Base-by-base conservation (phyloP, 2,797 vertebrate genomes). In the Balearica regulorum region DNA sequence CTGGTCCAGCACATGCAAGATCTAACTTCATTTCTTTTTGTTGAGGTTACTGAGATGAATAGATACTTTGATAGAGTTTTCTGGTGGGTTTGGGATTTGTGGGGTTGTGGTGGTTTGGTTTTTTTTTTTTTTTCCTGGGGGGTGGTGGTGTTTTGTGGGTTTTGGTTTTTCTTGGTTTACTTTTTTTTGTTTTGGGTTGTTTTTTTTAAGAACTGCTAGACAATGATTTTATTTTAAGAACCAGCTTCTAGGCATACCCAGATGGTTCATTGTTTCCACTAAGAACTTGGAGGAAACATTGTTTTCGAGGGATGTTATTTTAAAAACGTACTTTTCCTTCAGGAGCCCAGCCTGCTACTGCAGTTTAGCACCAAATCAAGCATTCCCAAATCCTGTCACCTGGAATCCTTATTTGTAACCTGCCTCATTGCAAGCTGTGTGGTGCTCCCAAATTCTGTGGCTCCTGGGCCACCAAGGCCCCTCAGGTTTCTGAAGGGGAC, bases 211-310 rank as follows among this genome's bases (percentile, higher is more conserved):
- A 71, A 62, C 35, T 13, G 24, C 37, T 61, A 57, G 62, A 91
- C 69, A 90, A 66, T 43, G 14, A 55, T 86, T 93, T 91, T 90
- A 94, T 94, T 94, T 90, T 72, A 90, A 94, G 90, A 61, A 90
- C 33, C 60, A 55, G 62, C 81, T 89, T 71, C 70, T 37, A 58
- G 39, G 83, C 83, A 79, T 89, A 70, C 28, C 51, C 80, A 77
- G 69, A 58, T 69, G 76, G 78, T 92, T 80, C n/a, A 69, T 48
- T 94, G 89, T 93, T 94, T 88, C 54, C 39, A 72, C 79, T 7
- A 57, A 78, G 61, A 16, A n/a, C 33, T 76, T 62, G 72, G 76
- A 83, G 51, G 79, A 75, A 87, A 71, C n/a, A 5, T 9, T 13
- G 11, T 78, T 91, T 93, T 79, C 18, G 10, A 94, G 85, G 76